Percentiles rank a stretch among this genome's conserved stretches.
phyloP scores from a whole-genome alignment of 2,888 invertebrate species.

The Chymomyza procnemis region DNA sequence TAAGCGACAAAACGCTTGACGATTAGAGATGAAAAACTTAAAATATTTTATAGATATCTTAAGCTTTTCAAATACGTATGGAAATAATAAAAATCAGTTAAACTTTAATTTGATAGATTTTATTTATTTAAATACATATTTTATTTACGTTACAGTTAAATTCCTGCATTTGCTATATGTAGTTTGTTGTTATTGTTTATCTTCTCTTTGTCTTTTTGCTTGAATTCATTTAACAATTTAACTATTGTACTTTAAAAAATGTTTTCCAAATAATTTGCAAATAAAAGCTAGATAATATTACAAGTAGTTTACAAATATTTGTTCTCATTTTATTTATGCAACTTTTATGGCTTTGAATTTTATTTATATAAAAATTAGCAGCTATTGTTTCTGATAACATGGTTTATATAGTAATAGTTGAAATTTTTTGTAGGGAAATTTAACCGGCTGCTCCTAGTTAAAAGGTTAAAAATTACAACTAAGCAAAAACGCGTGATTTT shows the following conservation, averaged over 20 bases:
- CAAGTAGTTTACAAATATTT: constrained; percentile 32
- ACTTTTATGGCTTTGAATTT: not conserved
- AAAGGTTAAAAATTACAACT: constrained; percentile 20
- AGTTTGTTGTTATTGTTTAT: constrained; percentile 38
- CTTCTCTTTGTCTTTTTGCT: constrained; percentile 40
- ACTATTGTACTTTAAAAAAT: constrained; percentile 58
- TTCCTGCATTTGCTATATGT: constrained; percentile 71
- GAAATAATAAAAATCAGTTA: not conserved
- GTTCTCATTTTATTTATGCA: constrained; percentile 1
- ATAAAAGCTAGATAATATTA: constrained; percentile 38
- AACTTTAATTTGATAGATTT: constrained; percentile 36
- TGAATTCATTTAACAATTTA: constrained; percentile 68
- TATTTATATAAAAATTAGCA: constrained; percentile 5
- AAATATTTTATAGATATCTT: too few relatives aligned
- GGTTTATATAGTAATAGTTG: not conserved
- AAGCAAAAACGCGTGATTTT: not conserved
- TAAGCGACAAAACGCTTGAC: too few relatives aligned
- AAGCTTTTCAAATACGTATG: too few relatives aligned
- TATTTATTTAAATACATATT: constrained; percentile 69
- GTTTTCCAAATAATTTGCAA: constrained; percentile 44
- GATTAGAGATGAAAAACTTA: too few relatives aligned
- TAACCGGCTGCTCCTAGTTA: not conserved
- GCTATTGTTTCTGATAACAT: constrained; percentile 3
- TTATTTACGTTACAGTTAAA: constrained; percentile 63
- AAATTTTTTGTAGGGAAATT: not conserved